These are phyloP conservation scores for Oscheius onirici DNA, from an alignment of 2,888 invertebrate genomes.

Conservation along the genomic window DNA sequence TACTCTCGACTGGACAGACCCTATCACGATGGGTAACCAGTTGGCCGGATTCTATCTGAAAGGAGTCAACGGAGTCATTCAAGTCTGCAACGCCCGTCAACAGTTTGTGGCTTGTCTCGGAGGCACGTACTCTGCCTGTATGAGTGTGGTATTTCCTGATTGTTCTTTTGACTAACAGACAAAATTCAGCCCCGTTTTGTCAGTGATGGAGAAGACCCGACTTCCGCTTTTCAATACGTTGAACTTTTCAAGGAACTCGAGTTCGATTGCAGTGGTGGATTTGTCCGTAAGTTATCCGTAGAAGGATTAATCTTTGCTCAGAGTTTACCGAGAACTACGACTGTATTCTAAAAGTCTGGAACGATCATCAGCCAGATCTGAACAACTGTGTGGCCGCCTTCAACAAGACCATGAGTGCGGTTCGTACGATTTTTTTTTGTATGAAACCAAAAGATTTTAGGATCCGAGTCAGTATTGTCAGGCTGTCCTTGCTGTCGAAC, in stretches of 20 bases:
- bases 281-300: conserved; percentile 40
- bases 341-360: conserved; percentile 28
- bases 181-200: conserved; percentile 35
- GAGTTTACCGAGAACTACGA: conserved; percentile 18
- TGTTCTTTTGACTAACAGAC: neutral
- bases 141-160: conserved; percentile 27
- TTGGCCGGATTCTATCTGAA: conserved; percentile 7
- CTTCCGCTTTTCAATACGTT: conserved; percentile 36
- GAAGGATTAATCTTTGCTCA: neutral
- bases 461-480: conserved; percentile 20
- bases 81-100: conserved; percentile 44
- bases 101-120: conserved; percentile 45
- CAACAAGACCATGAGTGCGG: conserved; percentile 15
- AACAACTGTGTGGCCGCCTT: conserved; percentile 4
- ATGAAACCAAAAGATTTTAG: neutral
- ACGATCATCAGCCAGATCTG: neutral
- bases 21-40: conserved; percentile 27
- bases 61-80: conserved; percentile 39
- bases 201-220: conserved; percentile 32
- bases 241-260: conserved; percentile 41
- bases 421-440: neutral
- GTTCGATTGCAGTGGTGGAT: conserved; percentile 50
- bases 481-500: conserved; percentile 10
- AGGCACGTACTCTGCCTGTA: conserved; percentile 43
- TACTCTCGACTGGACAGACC: conserved; percentile 39